Evolutionary conservation across 2,797 vertebrate genomes (phyloP), one percentile per base, ranked within the genome.

Genomic region (Ispidina lecontei): DNA sequence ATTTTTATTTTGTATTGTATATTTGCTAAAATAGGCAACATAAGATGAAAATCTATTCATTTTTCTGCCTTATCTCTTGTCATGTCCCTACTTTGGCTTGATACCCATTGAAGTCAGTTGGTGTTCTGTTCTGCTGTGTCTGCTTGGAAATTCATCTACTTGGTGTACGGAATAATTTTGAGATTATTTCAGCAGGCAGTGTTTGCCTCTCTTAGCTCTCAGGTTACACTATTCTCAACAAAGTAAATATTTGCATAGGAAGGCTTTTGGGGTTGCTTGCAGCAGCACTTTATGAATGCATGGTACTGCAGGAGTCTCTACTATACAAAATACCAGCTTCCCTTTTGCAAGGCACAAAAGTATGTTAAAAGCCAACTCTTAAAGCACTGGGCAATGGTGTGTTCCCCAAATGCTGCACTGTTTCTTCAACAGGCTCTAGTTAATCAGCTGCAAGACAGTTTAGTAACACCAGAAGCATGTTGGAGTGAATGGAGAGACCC

Each of bases 251-350:
- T 91, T 55, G 60, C 52, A 23, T 51, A 69, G 60, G 84, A 91
- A 86, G 52, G 23, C 44, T 87, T 84, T 90, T 59, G 51, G 51
- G 51, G 51, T 60, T 93, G 55, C 81, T 90, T 86, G 41, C 83
- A 94, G 43, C 87, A 83, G 87, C 39, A 31, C n/a, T 93, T 95
- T 89, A n/a, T 60, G 82, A 85, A 85, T 82, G 28, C 93, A 43
- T 25, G 35, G 67, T 94, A 65, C 81, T 88, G 94, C 63, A 94
- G 92, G 88, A 70, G 22, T 20, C 76, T 20, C 76, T 81, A 2
- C 63, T 26, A 14, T 77, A 25, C 55, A 14, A 62, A 84, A 75
- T 13, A 44, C 25, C 16, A 5, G 31, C 55, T 87, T 82, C 29
- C 20, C 54, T 76, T 56, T 47, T 46, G 15, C 54, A 25, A 55